Percentiles rank a stretch among this genome's conserved stretches.
Evolutionary conservation across 2,113 vertebrate species (phyloP).

Genomic region (Seriola dumerili): DNA sequence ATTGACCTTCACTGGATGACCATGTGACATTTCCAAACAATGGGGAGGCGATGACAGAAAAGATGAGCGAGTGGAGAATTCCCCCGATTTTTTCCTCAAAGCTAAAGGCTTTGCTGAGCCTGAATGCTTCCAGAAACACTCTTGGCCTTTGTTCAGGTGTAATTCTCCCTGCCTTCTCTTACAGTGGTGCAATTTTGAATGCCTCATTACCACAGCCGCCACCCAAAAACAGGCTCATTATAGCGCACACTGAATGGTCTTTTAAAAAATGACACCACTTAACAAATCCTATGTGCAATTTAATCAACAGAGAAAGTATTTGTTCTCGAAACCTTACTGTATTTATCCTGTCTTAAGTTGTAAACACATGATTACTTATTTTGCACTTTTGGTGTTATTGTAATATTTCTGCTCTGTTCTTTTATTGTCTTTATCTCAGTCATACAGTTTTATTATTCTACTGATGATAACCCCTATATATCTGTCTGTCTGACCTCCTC

Average conservation of each 20-base stretch:
- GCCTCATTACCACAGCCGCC: slow-evolving; percentile 31
- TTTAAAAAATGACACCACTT: slow-evolving; percentile 11
- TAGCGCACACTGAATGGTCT: background rate
- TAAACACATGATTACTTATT: no score
- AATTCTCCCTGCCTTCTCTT: background rate
- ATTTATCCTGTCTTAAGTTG: background rate
- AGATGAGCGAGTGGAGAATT: slow-evolving; percentile 45
- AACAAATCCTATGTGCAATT: slow-evolving; percentile 11
- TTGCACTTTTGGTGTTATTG: background rate
- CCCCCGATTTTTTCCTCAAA: background rate
- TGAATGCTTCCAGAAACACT: background rate
- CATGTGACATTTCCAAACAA: slow-evolving; percentile 67
- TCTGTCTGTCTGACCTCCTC: background rate
- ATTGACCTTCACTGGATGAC: slow-evolving; percentile 51
- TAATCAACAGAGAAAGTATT: slow-evolving; percentile 13
- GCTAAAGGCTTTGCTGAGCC: background rate
- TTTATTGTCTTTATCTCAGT: background rate
- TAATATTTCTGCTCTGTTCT: rapidly evolving
- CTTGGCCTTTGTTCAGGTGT: slow-evolving; percentile 4
- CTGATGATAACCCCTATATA: background rate
- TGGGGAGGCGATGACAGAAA: slow-evolving; percentile 23
- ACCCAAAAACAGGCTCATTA: slow-evolving; percentile 20
- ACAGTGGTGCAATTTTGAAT: slow-evolving; percentile 1
- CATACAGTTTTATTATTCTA: background rate
- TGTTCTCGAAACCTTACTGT: background rate